Percentiles rank a stretch among this genome's conserved stretches.
phyloP scores from a whole-genome alignment of 2,797 vertebrate genomes.

The Rhinoraja longicauda region DNA sequence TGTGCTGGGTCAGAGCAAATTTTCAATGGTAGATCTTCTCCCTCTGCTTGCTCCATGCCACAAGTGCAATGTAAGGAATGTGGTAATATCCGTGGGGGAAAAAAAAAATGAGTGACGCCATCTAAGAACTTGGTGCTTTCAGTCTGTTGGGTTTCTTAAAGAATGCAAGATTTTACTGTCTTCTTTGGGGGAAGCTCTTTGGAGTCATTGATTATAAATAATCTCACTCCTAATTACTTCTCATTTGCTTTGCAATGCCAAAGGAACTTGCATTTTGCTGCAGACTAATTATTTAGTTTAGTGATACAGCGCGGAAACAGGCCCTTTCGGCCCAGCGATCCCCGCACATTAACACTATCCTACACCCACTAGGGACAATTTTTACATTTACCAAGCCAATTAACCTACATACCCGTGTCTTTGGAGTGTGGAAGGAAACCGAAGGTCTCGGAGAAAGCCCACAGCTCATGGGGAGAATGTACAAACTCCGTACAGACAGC shows the following conservation, averaged over 20 bases:
- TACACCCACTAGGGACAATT: too few species aligned
- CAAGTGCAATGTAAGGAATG: not conserved
- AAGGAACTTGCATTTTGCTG: not conserved
- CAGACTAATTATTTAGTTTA: not conserved
- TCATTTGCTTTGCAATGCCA: constrained; percentile 2
- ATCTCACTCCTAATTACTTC: not conserved
- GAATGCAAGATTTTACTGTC: not conserved
- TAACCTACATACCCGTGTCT: too few species aligned
- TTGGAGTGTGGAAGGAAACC: too few species aligned
- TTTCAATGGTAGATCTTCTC: not conserved
- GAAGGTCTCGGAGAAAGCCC: too few species aligned
- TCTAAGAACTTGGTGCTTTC: not conserved
- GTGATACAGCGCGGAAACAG: too few species aligned
- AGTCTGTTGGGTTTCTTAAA: not conserved
- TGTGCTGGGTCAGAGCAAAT: not conserved
- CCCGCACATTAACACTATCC: too few species aligned
- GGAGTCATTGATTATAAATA: constrained; percentile 3
- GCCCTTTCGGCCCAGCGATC: too few species aligned
- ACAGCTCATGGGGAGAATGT: too few species aligned
- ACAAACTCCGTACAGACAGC: too few species aligned
- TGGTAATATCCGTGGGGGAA: not conserved
- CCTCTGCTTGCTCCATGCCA: not conserved
- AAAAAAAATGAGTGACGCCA: not conserved
- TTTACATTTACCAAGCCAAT: too few species aligned
- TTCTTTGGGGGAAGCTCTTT: not conserved